These are phyloP conservation scores for Zele albiditarsus DNA, from an alignment of 2,888 invertebrate species.

Conservation along the genomic window DNA sequence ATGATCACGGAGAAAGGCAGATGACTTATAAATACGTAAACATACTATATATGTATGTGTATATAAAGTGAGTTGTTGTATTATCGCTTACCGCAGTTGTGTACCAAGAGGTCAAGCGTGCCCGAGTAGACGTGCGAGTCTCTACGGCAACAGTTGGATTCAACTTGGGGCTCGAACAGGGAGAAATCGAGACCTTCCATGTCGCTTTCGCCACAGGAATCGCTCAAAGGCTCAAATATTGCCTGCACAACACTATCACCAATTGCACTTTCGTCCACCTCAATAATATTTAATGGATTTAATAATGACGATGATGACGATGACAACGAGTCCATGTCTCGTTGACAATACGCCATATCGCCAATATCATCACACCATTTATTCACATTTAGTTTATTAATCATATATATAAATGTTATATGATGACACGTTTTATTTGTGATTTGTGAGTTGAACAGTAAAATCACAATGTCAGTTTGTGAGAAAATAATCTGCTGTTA, in stretches of 20 bases:
- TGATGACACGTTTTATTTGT: too few relatives aligned
- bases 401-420: not conserved
- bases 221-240: constrained; percentile 77
- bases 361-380: not conserved
- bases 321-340: constrained; percentile 17
- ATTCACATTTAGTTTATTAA: constrained; percentile 23
- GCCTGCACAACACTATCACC: constrained; percentile 48
- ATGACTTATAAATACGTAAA: constrained; percentile 19
- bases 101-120: constrained; percentile 67
- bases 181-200: constrained; percentile 81
- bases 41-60: not conserved
- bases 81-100: constrained; percentile 68
- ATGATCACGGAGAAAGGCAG: constrained; percentile 18
- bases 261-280: constrained; percentile 46
- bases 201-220: constrained; percentile 78
- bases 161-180: constrained; percentile 77
- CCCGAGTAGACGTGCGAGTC: constrained; percentile 68
- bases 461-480: too few relatives aligned
- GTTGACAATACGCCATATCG: constrained; percentile 31
- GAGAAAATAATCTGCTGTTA: too few relatives aligned
- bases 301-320: constrained; percentile 21
- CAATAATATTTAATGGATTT: not conserved
- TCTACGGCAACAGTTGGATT: constrained; percentile 64
- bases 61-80: constrained; percentile 1
- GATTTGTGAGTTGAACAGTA: too few relatives aligned